Percentiles rank a stretch among this genome's conserved stretches.
Conservation (phyloP, 2,113 vertebrate genomes). For the Thalassarche chlororhynchos region DNA sequence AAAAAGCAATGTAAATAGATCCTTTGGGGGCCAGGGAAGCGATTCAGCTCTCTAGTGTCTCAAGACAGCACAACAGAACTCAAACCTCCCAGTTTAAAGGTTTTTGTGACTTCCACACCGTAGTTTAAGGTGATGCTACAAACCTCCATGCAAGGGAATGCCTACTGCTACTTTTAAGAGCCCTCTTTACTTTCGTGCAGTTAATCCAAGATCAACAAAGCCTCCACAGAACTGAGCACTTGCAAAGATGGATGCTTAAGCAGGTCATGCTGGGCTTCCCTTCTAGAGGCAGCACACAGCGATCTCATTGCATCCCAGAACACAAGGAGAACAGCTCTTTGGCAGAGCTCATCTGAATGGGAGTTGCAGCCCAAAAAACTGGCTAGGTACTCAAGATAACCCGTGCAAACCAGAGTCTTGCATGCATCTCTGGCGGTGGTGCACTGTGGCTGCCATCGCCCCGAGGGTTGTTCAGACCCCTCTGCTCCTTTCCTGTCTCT, state of each 20-base stretch:
- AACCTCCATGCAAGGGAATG: background rate
- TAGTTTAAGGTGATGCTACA: background rate
- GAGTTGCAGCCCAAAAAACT: background rate
- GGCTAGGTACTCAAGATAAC: background rate
- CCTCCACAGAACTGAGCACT: background rate
- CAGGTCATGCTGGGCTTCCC: background rate
- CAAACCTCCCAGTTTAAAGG: background rate
- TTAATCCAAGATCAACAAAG: background rate
- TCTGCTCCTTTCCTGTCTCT: background rate
- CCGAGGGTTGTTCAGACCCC: background rate
- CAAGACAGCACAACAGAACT: background rate
- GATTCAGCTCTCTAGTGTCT: background rate
- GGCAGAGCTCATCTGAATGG: background rate
- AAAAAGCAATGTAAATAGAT: background rate
- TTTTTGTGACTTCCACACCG: background rate
- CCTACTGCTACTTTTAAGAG: background rate
- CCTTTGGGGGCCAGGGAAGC: too few species aligned
- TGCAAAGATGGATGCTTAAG: background rate
- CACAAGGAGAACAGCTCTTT: background rate
- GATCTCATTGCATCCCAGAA: background rate
- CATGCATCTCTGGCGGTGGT: accelerated
- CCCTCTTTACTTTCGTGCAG: background rate
- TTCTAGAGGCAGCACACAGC: background rate
- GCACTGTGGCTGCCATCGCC: background rate
- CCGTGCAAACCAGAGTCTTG: background rate